These are phyloP conservation scores for Pangasius krempfi DNA, from an alignment of 2,797 vertebrate genomes.

Conservation along the genomic window DNA sequence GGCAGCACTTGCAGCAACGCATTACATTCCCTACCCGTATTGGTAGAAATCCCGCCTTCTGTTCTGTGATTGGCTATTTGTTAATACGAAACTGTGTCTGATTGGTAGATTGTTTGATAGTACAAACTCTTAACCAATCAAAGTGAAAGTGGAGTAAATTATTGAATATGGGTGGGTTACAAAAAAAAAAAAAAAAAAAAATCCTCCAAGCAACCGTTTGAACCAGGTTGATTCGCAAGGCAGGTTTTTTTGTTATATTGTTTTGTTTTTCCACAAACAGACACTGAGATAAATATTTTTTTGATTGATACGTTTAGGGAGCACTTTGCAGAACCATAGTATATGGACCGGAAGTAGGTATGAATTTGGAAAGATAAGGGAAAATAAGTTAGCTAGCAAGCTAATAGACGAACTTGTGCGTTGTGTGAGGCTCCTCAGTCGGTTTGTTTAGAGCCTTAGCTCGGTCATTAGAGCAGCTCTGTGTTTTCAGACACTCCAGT, in stretches of 20 bases:
- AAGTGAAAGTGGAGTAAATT: not conserved
- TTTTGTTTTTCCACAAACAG: not conserved
- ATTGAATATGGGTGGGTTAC: not conserved
- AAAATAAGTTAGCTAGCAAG: conserved; percentile 19
- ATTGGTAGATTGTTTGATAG: not conserved
- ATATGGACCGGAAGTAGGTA: not conserved
- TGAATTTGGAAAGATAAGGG: conserved; percentile 25
- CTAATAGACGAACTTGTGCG: conserved; percentile 8
- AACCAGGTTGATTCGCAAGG: conserved; percentile 11
- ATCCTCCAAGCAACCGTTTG: not conserved
- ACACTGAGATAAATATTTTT: not conserved
- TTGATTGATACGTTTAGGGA: not conserved
- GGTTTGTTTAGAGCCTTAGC: not conserved
- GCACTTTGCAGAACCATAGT: not conserved
- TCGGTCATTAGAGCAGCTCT: not conserved
- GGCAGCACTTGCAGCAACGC: not conserved
- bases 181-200: not conserved
- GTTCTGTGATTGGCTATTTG: not conserved
- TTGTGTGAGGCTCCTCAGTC: too few relatives aligned
- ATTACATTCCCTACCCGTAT: not conserved
- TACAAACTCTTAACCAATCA: not conserved
- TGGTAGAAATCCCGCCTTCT: not conserved
- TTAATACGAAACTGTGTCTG: not conserved
- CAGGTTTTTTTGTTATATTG: not conserved
- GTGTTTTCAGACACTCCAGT: not conserved